Base-by-base conservation (phyloP, 2,888 invertebrate species). In the Ophioninae sp. region DNA sequence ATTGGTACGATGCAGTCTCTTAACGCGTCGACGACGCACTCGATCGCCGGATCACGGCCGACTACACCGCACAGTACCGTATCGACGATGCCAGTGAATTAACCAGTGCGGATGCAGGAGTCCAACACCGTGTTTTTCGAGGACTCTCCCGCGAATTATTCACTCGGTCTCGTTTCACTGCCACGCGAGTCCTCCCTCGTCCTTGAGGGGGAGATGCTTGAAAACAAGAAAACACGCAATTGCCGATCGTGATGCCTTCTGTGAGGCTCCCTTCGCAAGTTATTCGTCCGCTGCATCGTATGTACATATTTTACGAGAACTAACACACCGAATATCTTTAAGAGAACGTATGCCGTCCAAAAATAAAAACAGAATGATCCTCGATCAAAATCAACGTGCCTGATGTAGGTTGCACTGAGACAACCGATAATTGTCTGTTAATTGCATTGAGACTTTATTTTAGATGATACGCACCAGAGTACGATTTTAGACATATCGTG, bases 61-160 rank as follows among this genome's bases (percentile, higher is more conserved):
- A 98, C 97, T 75, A 98, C 98, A 23, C 98, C 98, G 0, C 97
- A 97, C 93, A 97, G 97, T 93, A 97, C 97, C 9, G 97, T 97
- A 0, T 97, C 97, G 6, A 97, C 97, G 41, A 96, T 97, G 96
- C 97, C 97, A 0, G 96, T 96, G 7, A 91, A 91, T 85, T 91
- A 85, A 87, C 6, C 30, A 17, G 30, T 8, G 51, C 58, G 20
- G 39, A 61, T 22, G 23, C 44, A 41, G 22, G 39, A 37, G 30
- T 44, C 20, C n/a, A 39, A 76, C 22, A 65, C 56, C 37, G 22
- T n/a, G 17, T 76, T 59, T 64, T 23, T 37, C 17, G 6, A n/a
- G 10, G 17, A 23, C 39, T 68, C 22, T 63, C 59, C 58, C 56
- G 5, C 68, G 59, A 1, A 61, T 51, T 30, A 72, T 58, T 20